Evolutionary conservation across 2,113 vertebrate genomes (phyloP), one percentile per base, ranked within the genome.

Genomic region (Struthidea cinerea): DNA sequence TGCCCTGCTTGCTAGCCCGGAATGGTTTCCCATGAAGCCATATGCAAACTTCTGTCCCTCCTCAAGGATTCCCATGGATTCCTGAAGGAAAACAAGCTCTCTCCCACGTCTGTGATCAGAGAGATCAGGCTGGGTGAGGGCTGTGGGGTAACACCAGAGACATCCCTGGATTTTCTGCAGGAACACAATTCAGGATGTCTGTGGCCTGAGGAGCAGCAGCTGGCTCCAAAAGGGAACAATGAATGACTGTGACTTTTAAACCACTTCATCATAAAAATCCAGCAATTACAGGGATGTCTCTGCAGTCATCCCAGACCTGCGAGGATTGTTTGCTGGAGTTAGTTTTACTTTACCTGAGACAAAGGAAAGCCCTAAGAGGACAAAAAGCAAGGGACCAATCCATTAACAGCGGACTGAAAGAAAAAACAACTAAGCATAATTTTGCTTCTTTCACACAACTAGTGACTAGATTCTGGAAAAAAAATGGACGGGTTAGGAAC

Each of bases 221-320:
- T 41, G 52, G 6, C 3, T 50, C 52, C 39, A 50, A 57, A 75
- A 59, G 19, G 11, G 27, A 77, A 4, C 13, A 50, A 12, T 16
- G 3, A 79, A 32, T 41, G 59, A 19, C 9, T 44, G 13, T 63
- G 57, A 22, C 24, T 78, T 81, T n/a, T 65, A 35, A 81, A 17
- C 32, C 42, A 53, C 0, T 0, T 7, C 22, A 35, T 23, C 11
- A 59, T 10, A 56, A 61, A 73, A n/a, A 46, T 5, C 3, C n/a
- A 56, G 9, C 32, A 35, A 14, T 73, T 39, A 30, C 35, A 79
- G 19, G 13, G 35, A 32, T 63, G 28, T 14, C 9, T 79, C 52
- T 37, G 42, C 59, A 69, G 28, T 4, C 26, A 37, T 9, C 49
- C 8, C 53, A 91, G 26, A 67, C 17, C 44, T 61, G 19, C 42